phyloP scores from a whole-genome alignment of 2,888 invertebrate species.

The Sarcophaga variegata region DNA sequence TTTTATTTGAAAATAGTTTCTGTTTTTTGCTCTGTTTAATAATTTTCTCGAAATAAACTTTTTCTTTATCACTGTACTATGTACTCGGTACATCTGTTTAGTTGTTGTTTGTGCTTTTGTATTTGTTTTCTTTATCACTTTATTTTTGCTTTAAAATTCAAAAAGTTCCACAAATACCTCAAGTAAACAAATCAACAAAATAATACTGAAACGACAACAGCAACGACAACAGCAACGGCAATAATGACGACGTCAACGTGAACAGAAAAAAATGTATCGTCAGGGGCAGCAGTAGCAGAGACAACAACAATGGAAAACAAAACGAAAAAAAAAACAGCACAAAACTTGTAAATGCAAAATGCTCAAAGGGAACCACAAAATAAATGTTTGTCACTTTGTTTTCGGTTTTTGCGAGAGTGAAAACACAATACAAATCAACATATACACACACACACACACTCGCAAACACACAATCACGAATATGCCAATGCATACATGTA shows the following conservation, averaged over 20 bases:
- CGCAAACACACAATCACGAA: background rate
- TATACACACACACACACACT: background rate
- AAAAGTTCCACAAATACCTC: conserved; percentile 63
- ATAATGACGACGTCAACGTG: background rate
- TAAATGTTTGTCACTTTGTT: conserved; percentile 65
- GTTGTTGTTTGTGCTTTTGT: conserved; percentile 30
- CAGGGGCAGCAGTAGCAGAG: background rate
- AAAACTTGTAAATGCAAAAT: conserved; percentile 54
- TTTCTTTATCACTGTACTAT: conserved; percentile 29
- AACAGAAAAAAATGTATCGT: background rate
- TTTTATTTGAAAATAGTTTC: background rate
- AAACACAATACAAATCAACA: conserved; percentile 55
- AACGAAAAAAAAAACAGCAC: conserved; percentile 21
- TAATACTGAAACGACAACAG: conserved; percentile 27
- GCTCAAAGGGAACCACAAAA: conserved; percentile 65
- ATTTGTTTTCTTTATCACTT: conserved; percentile 49
- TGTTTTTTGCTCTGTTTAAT: background rate
- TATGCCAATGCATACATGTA: background rate
- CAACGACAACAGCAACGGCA: background rate
- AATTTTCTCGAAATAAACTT: conserved; percentile 39
- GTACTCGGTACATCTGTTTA: background rate
- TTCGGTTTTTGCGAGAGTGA: conserved; percentile 40
- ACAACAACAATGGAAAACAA: conserved; percentile 4
- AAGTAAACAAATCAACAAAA: conserved; percentile 65
- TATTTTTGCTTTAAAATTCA: conserved; percentile 47